A percentile compares a stretch with the other conserved stretches of the same genome.
Conservation (phyloP, 2,113 vertebrate species). For the Apaloderma vittatum region DNA sequence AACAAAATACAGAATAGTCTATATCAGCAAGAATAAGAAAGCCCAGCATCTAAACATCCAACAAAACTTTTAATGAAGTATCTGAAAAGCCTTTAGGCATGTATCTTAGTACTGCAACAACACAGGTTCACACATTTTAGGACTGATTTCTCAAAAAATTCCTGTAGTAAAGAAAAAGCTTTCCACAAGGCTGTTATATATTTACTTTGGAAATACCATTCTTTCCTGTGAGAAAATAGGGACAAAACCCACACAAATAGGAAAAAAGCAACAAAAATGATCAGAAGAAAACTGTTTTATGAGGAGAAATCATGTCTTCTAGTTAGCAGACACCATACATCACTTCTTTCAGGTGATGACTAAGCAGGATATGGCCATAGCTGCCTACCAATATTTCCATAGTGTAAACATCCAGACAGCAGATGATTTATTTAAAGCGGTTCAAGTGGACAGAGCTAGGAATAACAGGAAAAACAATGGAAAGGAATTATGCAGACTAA, state of each 20-base stretch:
- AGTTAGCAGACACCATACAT: background rate
- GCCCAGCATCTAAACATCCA: background rate
- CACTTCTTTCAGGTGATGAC: background rate
- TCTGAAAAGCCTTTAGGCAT: background rate
- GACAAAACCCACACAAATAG: background rate
- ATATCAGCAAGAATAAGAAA: background rate
- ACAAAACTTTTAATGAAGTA: background rate
- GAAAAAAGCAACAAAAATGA: background rate
- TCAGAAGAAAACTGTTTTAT: background rate
- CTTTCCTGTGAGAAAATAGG: background rate
- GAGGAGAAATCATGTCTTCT: background rate
- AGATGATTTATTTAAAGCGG: slow-evolving; percentile 2
- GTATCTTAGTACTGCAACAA: background rate
- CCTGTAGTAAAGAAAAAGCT: background rate
- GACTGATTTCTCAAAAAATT: background rate
- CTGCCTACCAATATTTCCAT: background rate
- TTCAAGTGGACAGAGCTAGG: background rate
- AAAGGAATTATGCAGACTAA: background rate
- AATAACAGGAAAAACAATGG: background rate
- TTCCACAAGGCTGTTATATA: background rate
- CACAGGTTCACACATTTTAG: background rate
- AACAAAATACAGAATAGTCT: background rate
- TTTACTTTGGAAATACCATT: background rate
- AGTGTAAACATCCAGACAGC: background rate
- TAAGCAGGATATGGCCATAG: background rate